phyloP scores from a whole-genome alignment of 2,888 invertebrate genomes.

The Erebia ligea region DNA sequence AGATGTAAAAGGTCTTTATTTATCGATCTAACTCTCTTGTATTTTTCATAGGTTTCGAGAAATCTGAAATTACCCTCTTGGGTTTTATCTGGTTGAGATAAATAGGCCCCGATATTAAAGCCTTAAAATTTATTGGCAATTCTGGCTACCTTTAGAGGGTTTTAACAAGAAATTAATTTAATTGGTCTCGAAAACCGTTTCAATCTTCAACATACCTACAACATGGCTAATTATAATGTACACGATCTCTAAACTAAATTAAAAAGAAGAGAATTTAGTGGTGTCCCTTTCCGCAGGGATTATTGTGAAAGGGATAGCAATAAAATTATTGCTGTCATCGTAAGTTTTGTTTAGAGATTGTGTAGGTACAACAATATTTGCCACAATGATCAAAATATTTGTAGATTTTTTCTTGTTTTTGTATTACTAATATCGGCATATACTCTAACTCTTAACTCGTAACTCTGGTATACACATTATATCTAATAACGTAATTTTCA shows the following conservation, averaged over 20 bases:
- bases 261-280: no score
- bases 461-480: not conserved
- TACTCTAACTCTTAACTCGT: no score
- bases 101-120: slow-evolving; percentile 33
- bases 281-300: no score
- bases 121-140: slow-evolving; percentile 28
- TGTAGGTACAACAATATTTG: no score
- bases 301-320: no score
- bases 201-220: not conserved
- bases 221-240: no score
- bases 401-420: no score
- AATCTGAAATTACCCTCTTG: slow-evolving; percentile 40
- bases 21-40: slow-evolving; percentile 37
- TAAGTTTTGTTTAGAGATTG: no score
- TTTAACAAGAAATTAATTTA: slow-evolving; percentile 27
- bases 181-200: not conserved
- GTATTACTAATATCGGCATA: no score
- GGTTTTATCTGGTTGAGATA: slow-evolving; percentile 36
- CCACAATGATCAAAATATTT: no score
- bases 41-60: slow-evolving; percentile 42
- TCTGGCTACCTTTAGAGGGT: slow-evolving; percentile 12
- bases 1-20: slow-evolving; percentile 15
- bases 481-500: not conserved
- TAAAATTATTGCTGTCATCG: no score
- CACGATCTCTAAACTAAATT: no score